phyloP scores from a whole-genome alignment of 2,888 invertebrate genomes.

The Andrena praecox region DNA sequence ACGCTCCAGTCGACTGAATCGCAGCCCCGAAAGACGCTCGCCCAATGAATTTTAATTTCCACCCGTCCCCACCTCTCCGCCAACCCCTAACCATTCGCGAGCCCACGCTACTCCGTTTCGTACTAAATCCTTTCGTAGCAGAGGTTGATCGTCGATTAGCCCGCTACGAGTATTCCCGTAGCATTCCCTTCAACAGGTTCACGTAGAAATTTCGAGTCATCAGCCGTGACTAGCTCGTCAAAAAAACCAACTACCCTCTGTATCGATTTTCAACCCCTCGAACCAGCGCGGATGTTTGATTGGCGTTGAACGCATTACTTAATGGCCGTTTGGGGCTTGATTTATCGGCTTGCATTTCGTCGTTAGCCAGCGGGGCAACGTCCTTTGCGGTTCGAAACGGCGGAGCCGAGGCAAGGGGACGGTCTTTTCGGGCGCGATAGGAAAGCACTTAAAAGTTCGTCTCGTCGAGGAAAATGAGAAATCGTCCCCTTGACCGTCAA shows the following conservation, averaged over 20 bases:
- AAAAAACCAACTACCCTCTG: background rate
- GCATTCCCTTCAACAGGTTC: no score
- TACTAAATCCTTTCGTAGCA: no score
- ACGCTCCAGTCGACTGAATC: slow-evolving; percentile 1
- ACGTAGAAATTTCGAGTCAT: no score
- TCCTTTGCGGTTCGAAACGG: background rate
- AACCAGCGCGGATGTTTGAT: background rate
- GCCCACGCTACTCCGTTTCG: no score
- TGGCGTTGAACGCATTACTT: slow-evolving; percentile 6
- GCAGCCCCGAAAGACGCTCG: slow-evolving; percentile 6
- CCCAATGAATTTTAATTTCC: slow-evolving; percentile 31
- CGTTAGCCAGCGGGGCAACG: background rate
- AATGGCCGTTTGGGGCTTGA: slow-evolving; percentile 12
- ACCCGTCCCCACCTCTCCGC: background rate
- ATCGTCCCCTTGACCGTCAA: slow-evolving; percentile 7
- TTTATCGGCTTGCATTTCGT: slow-evolving; percentile 7
- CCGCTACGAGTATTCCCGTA: no score
- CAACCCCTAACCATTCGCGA: no score
- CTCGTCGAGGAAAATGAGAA: slow-evolving; percentile 23
- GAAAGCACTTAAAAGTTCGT: slow-evolving; percentile 32
- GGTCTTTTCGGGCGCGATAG: slow-evolving; percentile 7
- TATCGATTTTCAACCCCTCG: background rate
- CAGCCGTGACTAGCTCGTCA: background rate
- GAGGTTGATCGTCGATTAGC: no score
- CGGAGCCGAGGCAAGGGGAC: background rate